Percentiles rank a stretch among this genome's conserved stretches.
phyloP scores from a whole-genome alignment of 2,113 vertebrate species.

The Ctenomys sociabilis region DNA sequence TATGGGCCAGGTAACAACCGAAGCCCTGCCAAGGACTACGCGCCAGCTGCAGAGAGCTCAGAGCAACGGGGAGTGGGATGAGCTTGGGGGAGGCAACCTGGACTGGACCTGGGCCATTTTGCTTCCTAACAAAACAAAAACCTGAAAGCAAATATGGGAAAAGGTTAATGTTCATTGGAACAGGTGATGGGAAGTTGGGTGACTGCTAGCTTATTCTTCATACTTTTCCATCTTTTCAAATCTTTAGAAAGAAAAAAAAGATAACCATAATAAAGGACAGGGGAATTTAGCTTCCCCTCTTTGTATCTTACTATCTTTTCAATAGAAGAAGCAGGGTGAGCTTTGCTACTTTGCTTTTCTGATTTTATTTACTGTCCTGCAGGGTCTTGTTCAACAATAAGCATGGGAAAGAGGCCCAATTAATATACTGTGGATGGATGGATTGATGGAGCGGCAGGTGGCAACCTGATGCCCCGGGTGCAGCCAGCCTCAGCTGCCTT shows the following conservation, averaged over 20 bases:
- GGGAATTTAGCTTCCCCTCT: not conserved
- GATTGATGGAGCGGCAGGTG: too few species aligned
- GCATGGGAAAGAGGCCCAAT: not conserved
- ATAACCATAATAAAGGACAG: not conserved
- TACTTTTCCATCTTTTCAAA: not conserved
- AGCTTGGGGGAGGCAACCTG: not conserved
- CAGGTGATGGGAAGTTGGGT: too few species aligned
- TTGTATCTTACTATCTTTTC: not conserved
- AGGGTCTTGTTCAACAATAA: not conserved
- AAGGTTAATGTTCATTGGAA: conserved; percentile 17
- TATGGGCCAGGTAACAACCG: not conserved
- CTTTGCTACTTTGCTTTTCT: not conserved
- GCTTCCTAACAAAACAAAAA: not conserved
- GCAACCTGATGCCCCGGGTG: not conserved
- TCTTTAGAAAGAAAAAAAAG: conserved; percentile 35
- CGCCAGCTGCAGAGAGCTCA: not conserved
- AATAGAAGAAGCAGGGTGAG: not conserved
- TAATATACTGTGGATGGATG: not conserved
- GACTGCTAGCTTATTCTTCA: not conserved
- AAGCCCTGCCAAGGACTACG: not conserved
- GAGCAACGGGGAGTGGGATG: not conserved
- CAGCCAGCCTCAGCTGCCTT: not conserved
- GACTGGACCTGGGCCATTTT: not conserved
- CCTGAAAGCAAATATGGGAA: conserved; percentile 31
- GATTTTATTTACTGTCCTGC: not conserved